phyloP scores from a whole-genome alignment of 2,888 invertebrate species.

The Euproctis similis region DNA sequence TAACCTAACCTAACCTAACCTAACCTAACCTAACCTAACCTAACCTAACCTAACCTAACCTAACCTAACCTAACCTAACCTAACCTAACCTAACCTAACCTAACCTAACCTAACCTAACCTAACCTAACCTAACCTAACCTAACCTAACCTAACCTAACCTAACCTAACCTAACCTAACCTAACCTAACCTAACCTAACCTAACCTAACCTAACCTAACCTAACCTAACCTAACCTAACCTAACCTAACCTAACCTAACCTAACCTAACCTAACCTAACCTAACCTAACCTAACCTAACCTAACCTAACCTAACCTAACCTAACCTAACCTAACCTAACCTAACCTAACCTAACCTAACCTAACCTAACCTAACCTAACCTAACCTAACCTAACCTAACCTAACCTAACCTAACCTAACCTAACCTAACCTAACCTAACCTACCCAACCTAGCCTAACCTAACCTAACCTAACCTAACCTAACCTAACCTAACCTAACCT shows the following conservation, averaged over 20 bases:
- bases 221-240: conserved; percentile 19
- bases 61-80: conserved; percentile 24
- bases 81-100: conserved; percentile 16
- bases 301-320: conserved; percentile 18
- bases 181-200: conserved; percentile 15
- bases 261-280: conserved; percentile 11
- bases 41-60: conserved; percentile 20
- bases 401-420: conserved; percentile 6
- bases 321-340: conserved; percentile 8
- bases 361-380: conserved; percentile 10
- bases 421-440: no score
- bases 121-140: conserved; percentile 23
- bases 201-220: conserved; percentile 17
- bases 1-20: conserved; percentile 7
- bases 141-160: conserved; percentile 16
- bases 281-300: conserved; percentile 9
- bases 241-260: conserved; percentile 19
- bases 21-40: conserved; percentile 15
- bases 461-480: conserved; percentile 8
- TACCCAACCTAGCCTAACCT: conserved; percentile 4
- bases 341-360: conserved; percentile 9
- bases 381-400: conserved; percentile 9
- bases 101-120: conserved; percentile 23
- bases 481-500: conserved; percentile 8
- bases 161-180: conserved; percentile 13